Conservation (phyloP, 2,888 invertebrate species). For the Rhingia campestris region DNA sequence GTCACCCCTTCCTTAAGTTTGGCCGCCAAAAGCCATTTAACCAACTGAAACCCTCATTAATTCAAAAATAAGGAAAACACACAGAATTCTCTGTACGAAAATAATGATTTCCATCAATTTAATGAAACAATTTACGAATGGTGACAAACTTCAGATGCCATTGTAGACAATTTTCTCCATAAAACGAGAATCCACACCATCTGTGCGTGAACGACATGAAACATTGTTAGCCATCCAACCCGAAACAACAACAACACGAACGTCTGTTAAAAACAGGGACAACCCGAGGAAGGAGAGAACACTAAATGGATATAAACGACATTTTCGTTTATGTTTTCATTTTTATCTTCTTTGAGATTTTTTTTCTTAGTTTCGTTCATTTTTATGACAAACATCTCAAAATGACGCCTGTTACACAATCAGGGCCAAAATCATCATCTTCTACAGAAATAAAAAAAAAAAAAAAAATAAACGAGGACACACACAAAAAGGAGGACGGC, state of each 20-base stretch:
- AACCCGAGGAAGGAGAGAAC: neutral
- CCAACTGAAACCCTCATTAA: slow-evolving; percentile 26
- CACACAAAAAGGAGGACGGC: neutral
- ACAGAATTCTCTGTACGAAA: slow-evolving; percentile 1
- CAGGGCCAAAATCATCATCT: slow-evolving; percentile 29
- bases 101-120: slow-evolving; percentile 58
- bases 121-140: slow-evolving; percentile 53
- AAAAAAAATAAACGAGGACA: slow-evolving; percentile 16
- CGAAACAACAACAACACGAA: slow-evolving; percentile 24
- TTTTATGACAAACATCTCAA: slow-evolving; percentile 67
- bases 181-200: slow-evolving; percentile 37
- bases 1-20: slow-evolving; percentile 24
- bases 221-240: slow-evolving; percentile 40
- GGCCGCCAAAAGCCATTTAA: neutral
- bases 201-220: slow-evolving; percentile 44
- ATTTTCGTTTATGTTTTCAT: slow-evolving; percentile 68
- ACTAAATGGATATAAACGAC: slow-evolving; percentile 56
- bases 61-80: slow-evolving; percentile 24
- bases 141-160: slow-evolving; percentile 57
- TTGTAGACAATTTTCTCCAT: slow-evolving; percentile 27
- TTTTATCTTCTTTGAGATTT: slow-evolving; percentile 24
- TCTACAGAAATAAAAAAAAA: slow-evolving; percentile 33
- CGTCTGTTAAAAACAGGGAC: neutral
- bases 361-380: slow-evolving; percentile 36
- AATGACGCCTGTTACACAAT: slow-evolving; percentile 72